phyloP scores from a whole-genome alignment of 2,888 invertebrate species.

The Sinohyriopsis cumingii region DNA sequence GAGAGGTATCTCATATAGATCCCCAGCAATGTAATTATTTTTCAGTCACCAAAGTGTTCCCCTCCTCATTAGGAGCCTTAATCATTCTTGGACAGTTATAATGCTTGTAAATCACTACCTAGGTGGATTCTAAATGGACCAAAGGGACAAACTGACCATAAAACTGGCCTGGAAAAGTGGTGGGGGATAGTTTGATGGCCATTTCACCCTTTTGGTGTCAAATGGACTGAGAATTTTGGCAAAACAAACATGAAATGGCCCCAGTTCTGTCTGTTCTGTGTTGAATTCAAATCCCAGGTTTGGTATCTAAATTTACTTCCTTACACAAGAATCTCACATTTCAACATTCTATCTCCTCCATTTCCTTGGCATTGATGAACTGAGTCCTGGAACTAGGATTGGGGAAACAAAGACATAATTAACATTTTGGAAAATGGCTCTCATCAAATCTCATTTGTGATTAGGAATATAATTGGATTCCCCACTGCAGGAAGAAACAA shows the following conservation, averaged over 20 bases:
- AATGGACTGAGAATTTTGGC: conserved; percentile 36
- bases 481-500: no score
- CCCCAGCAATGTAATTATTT: no score
- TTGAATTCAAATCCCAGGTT: conserved; percentile 24
- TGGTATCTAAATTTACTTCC: conserved; percentile 26
- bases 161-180: conserved; percentile 3
- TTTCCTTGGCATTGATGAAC: conserved; percentile 27
- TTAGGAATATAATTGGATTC: no score
- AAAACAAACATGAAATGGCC: conserved; percentile 32
- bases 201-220: conserved; percentile 23
- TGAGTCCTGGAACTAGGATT: no score
- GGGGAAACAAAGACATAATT: no score
- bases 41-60: no score
- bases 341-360: conserved; percentile 40
- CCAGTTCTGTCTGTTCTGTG: conserved; percentile 28
- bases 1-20: no score
- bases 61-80: no score
- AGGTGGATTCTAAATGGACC: conserved; percentile 4
- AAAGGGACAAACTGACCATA: conserved; percentile 12
- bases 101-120: conserved; percentile 6
- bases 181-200: conserved; percentile 11
- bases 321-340: conserved; percentile 39
- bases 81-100: no score
- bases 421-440: no score
- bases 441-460: no score